Evolutionary conservation across 2,113 vertebrate species (phyloP), one percentile per base, ranked within the genome.

Genomic region (Notechis scutatus): DNA sequence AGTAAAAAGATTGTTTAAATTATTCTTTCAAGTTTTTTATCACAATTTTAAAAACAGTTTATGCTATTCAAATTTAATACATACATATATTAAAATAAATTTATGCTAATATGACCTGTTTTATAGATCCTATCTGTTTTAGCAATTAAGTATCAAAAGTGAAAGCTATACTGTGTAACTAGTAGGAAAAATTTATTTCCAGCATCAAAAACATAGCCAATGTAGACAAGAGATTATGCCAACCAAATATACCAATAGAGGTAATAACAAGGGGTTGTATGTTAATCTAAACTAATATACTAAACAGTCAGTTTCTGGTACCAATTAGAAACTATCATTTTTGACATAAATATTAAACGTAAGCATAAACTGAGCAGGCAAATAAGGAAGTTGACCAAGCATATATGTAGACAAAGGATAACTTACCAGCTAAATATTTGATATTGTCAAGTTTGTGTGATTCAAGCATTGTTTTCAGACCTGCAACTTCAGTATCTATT

Each of bases 371-470:
- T n/a, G 3, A 89, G 20, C 55, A 54, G 89, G 86, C 90, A 91
- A 91, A 11, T 8, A 94, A 94, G 0, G 93, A 85, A 92, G n/a
- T 64, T 34, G 90, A 88, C 7, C 20, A 93, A 91, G 52, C 14
- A 92, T 34, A 69, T 86, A 26, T 64, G 29, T 90, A 8, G 0
- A 1, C 24, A 3, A n/a, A 89, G 57, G 93, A 55, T 56, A 91
- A 92, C 96, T 97, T 97, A 99, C 99, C 99, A 98, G 99, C 99
- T 87, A 99, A 97, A 94, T 99, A 99, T 96, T 99, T 99, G 94
- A 99, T 99, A 2, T 98, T 99, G 93, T 99, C 99, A 74, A 99
- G 98, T 97, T 99, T 99, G 97, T 99, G 98, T 0, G 99, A 98
- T 95, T 99, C 99, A 0, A 99, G 97, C 98, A 99, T 98, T 89